Conservation (phyloP, 2,888 invertebrate species). For the Desoria tigrina region DNA sequence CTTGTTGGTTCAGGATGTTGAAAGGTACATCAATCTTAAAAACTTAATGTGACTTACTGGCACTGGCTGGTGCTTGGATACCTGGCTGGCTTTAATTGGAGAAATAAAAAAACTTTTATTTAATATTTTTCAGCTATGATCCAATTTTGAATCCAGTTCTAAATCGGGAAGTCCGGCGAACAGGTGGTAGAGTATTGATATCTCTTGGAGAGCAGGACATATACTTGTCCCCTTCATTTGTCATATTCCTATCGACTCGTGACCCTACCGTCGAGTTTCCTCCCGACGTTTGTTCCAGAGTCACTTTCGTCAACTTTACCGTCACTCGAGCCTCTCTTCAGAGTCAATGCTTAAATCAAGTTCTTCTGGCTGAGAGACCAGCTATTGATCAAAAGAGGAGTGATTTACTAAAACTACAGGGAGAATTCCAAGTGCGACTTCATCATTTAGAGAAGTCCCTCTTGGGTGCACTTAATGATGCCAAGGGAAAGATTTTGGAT, state of each 20-base stretch:
- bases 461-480: slow-evolving; percentile 94
- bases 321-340: slow-evolving; percentile 96
- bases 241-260: slow-evolving; percentile 96
- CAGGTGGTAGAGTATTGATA: slow-evolving; percentile 96
- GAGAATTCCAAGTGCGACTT: slow-evolving; percentile 94
- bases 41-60: too few species aligned
- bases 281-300: slow-evolving; percentile 97
- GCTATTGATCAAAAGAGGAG: slow-evolving; percentile 98
- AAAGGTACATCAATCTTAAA: too few species aligned
- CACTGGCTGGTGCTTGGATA: too few species aligned
- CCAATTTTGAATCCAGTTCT: slow-evolving; percentile 97
- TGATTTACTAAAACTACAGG: slow-evolving; percentile 95
- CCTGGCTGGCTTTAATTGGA: too few species aligned
- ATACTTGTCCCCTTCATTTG: slow-evolving; percentile 97
- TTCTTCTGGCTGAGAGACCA: slow-evolving; percentile 95
- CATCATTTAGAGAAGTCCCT: slow-evolving; percentile 96
- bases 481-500: slow-evolving; percentile 96
- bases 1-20: slow-evolving; percentile 93
- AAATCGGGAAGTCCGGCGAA: slow-evolving; percentile 90
- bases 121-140: too few species aligned
- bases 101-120: too few species aligned
- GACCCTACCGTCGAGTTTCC: slow-evolving; percentile 99
- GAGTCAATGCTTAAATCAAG: slow-evolving; percentile 95
- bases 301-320: slow-evolving; percentile 99
- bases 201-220: slow-evolving; percentile 99